Percentiles rank a stretch among this genome's conserved stretches.
Conservation (phyloP, 2,113 vertebrate species). For the Ibidorhyncha struthersii region DNA sequence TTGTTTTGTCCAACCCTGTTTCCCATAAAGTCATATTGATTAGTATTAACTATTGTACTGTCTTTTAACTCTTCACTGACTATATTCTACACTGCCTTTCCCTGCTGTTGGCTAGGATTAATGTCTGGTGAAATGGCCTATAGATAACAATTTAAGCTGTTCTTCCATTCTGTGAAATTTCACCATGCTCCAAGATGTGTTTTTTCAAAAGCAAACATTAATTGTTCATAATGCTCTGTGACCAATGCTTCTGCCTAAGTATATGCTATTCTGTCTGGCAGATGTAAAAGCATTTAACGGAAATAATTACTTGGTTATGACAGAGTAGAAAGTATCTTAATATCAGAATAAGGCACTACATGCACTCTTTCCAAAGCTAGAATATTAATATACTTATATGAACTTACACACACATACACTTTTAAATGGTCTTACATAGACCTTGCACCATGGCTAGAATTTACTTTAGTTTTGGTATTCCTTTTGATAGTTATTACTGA, state of each 20-base stretch:
- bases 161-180: background rate
- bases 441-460: too few relatives aligned
- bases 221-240: background rate
- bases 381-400: too few relatives aligned
- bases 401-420: too few relatives aligned
- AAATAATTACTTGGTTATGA: background rate
- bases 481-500: too few relatives aligned
- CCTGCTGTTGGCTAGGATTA: background rate
- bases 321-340: background rate
- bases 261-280: background rate
- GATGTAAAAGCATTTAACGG: background rate
- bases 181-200: too few relatives aligned
- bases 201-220: background rate
- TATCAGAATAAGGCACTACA: background rate
- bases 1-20: background rate
- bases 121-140: background rate
- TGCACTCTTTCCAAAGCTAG: background rate
- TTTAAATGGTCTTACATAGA: too few relatives aligned
- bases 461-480: too few relatives aligned
- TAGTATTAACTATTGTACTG: background rate
- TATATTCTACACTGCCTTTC: background rate
- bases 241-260: background rate
- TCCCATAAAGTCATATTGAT: background rate
- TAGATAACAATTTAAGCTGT: background rate
- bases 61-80: background rate